These are phyloP conservation scores for Incurvaria masculella DNA, from an alignment of 2,888 invertebrate genomes.

Conservation along the genomic window DNA sequence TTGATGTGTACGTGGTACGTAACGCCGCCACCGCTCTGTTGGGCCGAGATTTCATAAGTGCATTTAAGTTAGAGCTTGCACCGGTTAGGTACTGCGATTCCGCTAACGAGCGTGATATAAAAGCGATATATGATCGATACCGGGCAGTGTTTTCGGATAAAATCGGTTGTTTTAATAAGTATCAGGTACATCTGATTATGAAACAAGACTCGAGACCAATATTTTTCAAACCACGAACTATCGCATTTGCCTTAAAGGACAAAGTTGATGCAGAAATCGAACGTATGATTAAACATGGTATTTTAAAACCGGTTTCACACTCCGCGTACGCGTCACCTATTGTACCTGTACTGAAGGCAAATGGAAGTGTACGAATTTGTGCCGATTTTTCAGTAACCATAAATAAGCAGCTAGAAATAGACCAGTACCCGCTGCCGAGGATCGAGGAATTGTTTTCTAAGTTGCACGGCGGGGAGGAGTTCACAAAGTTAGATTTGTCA, in stretches of 20 bases:
- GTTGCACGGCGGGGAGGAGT: slow-evolving; percentile 16
- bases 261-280: slow-evolving; percentile 19
- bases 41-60: slow-evolving; percentile 9
- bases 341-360: slow-evolving; percentile 15
- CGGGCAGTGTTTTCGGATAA: slow-evolving; percentile 1
- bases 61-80: slow-evolving; percentile 10
- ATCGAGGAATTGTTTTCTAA: slow-evolving; percentile 18
- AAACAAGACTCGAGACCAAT: not conserved
- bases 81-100: slow-evolving; percentile 1
- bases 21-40: slow-evolving; percentile 7
- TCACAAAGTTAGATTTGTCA: slow-evolving; percentile 18
- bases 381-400: slow-evolving; percentile 19
- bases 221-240: slow-evolving; percentile 14
- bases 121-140: not conserved
- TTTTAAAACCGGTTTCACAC: slow-evolving; percentile 16
- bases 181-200: not conserved
- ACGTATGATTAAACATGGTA: slow-evolving; percentile 14
- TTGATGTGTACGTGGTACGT: slow-evolving; percentile 9
- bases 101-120: not conserved
- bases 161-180: slow-evolving; percentile 2
- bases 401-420: slow-evolving; percentile 19
- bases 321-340: slow-evolving; percentile 17
- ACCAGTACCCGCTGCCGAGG: slow-evolving; percentile 18
- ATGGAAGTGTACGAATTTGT: slow-evolving; percentile 14
- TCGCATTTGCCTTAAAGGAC: slow-evolving; percentile 19